Percentiles rank a stretch among this genome's conserved stretches.
These are phyloP conservation scores for Pheosia tremula DNA, from an alignment of 2,888 invertebrate species.

Conservation along the genomic window DNA sequence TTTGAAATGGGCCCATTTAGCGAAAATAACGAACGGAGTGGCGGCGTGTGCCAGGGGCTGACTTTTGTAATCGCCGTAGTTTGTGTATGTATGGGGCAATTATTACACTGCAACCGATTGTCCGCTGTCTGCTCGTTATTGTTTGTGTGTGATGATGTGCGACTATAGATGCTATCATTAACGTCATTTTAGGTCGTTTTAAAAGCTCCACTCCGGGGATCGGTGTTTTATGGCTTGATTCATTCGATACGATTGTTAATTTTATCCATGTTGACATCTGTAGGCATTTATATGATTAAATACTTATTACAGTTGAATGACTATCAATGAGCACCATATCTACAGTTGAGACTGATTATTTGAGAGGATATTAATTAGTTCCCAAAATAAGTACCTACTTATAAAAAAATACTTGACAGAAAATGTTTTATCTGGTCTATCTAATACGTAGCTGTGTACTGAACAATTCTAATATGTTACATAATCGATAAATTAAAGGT, in stretches of 20 bases:
- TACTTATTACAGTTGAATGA: too few species aligned
- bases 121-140: constrained; percentile 46
- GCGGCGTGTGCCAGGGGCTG: constrained; percentile 50
- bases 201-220: constrained; percentile 27
- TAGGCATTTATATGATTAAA: too few species aligned
- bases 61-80: constrained; percentile 60
- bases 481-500: too few species aligned
- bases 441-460: too few species aligned
- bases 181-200: constrained; percentile 35
- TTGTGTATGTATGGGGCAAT: constrained; percentile 44
- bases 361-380: too few species aligned
- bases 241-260: constrained; percentile 5
- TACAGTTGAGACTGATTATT: too few species aligned
- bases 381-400: too few species aligned
- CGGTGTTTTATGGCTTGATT: constrained; percentile 14
- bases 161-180: constrained; percentile 48
- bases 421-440: too few species aligned
- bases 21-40: constrained; percentile 68
- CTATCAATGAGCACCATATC: too few species aligned
- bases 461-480: too few species aligned
- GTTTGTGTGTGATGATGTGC: constrained; percentile 54
- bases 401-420: too few species aligned
- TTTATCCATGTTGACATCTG: too few species aligned
- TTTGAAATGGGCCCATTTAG: constrained; percentile 78
- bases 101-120: constrained; percentile 49